These are phyloP conservation scores for Drosophila willistoni DNA, from an alignment of 1,140 invertebrate genomes.

Conservation along the genomic window DNA sequence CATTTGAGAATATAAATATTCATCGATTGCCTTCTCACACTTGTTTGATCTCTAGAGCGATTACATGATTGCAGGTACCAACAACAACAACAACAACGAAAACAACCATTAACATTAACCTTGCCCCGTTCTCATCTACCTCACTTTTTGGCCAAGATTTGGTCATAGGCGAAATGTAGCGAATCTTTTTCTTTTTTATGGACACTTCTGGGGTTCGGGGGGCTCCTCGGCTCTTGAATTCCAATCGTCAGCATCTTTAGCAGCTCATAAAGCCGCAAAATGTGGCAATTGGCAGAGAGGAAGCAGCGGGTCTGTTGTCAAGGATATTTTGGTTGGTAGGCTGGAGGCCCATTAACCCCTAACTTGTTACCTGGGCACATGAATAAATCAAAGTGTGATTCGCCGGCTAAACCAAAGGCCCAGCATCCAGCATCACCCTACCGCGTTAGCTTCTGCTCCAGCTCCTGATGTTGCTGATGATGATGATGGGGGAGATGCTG, in stretches of 20 bases:
- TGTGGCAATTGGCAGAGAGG: conserved; percentile 39
- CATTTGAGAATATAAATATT: background rate
- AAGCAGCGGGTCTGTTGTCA: background rate
- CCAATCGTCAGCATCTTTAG: conserved; percentile 52
- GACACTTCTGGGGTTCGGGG: conserved; percentile 2
- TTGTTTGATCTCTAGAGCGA: conserved; percentile 12
- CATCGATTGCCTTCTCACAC: conserved; percentile 5
- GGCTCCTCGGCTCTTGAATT: background rate
- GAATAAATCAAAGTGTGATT: conserved; percentile 75
- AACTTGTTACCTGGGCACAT: conserved; percentile 66
- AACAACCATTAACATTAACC: conserved; percentile 11
- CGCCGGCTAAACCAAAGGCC: conserved; percentile 24
- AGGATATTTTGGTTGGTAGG: background rate
- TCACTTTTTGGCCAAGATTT: background rate
- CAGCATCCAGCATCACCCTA: background rate
- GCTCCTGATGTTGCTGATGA: background rate
- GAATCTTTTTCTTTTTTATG: conserved; percentile 11
- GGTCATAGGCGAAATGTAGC: background rate
- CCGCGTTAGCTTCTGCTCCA: background rate
- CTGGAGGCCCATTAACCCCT: conserved; percentile 67
- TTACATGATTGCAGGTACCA: conserved; percentile 14
- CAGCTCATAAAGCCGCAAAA: conserved; percentile 65
- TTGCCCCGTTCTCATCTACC: background rate
- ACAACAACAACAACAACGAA: background rate
- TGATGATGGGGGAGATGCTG: background rate